A percentile compares a stretch with the other conserved stretches of the same genome.
Evolutionary conservation across 2,797 vertebrate genomes (phyloP).

Genomic region (Trichosurus vulpecula): DNA sequence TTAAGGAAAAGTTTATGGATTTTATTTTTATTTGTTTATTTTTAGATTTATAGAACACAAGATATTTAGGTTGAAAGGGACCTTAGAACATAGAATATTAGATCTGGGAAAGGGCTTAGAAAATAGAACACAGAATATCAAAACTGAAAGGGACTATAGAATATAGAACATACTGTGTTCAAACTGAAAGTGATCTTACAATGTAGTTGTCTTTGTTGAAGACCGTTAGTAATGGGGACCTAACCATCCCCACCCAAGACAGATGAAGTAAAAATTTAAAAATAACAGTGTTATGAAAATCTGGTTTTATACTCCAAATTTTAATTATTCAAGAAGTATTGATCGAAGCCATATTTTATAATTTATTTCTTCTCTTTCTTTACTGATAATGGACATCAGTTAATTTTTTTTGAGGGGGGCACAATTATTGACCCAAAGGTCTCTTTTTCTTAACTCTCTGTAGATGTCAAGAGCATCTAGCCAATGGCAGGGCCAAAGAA

Average conservation of each 20-base stretch:
- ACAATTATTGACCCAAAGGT: neutral
- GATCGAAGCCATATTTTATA: neutral
- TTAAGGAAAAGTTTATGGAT: neutral
- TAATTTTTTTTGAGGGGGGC: neutral
- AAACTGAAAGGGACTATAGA: neutral
- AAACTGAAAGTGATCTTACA: neutral
- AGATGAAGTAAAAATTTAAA: neutral
- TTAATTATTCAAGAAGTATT: neutral
- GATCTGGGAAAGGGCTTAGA: neutral
- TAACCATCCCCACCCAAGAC: neutral
- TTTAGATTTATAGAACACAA: neutral
- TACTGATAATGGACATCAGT: neutral
- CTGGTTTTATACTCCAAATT: neutral
- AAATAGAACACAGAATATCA: neutral
- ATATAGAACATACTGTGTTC: neutral
- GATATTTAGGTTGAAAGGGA: neutral
- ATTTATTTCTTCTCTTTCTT: neutral
- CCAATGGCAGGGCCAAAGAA: slow-evolving; percentile 36
- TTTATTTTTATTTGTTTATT: neutral
- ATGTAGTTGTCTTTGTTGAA: neutral
- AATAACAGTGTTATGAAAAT: neutral
- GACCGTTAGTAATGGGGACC: neutral
- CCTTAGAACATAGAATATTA: neutral
- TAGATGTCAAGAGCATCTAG: slow-evolving; percentile 27
- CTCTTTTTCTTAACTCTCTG: neutral